Base-by-base conservation (phyloP, 2,113 vertebrate genomes). In the Desmodus rotundus region DNA sequence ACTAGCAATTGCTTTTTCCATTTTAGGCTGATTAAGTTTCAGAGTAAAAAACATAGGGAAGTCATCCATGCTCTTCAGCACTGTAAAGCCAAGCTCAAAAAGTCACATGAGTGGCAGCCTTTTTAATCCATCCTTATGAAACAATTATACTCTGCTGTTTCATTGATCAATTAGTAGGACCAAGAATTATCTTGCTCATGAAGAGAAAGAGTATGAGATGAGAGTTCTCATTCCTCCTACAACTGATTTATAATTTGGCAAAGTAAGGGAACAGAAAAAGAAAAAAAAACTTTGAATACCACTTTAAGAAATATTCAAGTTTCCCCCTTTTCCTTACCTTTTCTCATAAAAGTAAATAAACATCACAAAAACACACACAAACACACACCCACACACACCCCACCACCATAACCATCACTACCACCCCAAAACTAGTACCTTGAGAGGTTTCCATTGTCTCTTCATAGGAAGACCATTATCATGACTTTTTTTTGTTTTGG, bases 171-270 rank as follows among this genome's bases (percentile, higher is more conserved):
- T 65, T 84, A 90, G 50, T 88, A 1, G 2, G n/a, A 45, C 0
- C 6, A 81, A 93, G 43, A 70, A 31, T 87, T 58, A 81, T 70
- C 47, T 94, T 96, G 45, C 41, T 95, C 12, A 89, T 83, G 38
- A 92, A 82, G 1, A 87, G 17, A 82, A 96, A 94, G 41, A 81
- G 41, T 89, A 93, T 47, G 72, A 41, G 50, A 93, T 45, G 72
- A 45, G 50, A 89, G 0, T 8, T 73, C 0, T 93, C 15, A 61
- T 97, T 97, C 52, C 52, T 91, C 43, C 3, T 85, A 8, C 7
- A 93, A 95, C 84, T 96, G 65, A 92, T 95, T 68, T 93, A 45
- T 0, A 80, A 88, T 96, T 97, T 97, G 31, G 28, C 13, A 89
- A 97, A 92, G 26, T 47, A 96, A 94, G 78, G 11, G 26, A 24